Base-by-base conservation (phyloP, 2,113 vertebrate genomes). In the Microtus richardsoni region DNA sequence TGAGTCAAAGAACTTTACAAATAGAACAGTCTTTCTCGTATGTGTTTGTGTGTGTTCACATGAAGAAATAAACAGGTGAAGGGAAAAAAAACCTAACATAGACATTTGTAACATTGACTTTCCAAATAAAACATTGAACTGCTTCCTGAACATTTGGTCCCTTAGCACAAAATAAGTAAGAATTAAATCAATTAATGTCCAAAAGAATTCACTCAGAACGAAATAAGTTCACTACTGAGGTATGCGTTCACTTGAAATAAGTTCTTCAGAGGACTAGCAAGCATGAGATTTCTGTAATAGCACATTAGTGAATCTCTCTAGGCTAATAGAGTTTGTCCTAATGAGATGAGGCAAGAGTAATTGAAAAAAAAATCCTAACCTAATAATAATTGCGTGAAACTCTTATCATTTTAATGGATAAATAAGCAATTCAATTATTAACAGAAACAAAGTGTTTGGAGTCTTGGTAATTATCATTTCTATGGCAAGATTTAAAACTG, bases 281-380 rank as follows among this genome's bases (percentile, higher is more conserved):
- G 4, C 7, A 36, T 77, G 26, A 91, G 52, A 68, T 62, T 87
- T 96, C 73, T 89, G 4, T 36, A 90, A 86, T 5, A 88, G 12
- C 64, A 58, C 0, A 78, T 93, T 73, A 89, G 95, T 95, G 33
- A 33, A 95, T 82, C 78, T 68, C 41, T 13, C 19, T 82, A 52
- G 30, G 16, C 80, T 96, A 94, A 73, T 77, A 74, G 62, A 88
- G 7, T 84, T 83, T 62, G 92, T 85, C 96, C 84, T 96, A 77
- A 85, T 90, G 58, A 89, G n/a, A 93, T 83, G 60, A 95, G 39
- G 21, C 7, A 74, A 95, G 19, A 93, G 39, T 68, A 80, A 94
- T 68, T 94, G 93, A 8, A 94, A 94, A 83, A 95, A 70, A 49
- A 62, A 16, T 54, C 39, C 30, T n/a, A 75, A 64, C 71, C 19